phyloP scores from a whole-genome alignment of 2,888 invertebrate species.

The Furcula furcula region DNA sequence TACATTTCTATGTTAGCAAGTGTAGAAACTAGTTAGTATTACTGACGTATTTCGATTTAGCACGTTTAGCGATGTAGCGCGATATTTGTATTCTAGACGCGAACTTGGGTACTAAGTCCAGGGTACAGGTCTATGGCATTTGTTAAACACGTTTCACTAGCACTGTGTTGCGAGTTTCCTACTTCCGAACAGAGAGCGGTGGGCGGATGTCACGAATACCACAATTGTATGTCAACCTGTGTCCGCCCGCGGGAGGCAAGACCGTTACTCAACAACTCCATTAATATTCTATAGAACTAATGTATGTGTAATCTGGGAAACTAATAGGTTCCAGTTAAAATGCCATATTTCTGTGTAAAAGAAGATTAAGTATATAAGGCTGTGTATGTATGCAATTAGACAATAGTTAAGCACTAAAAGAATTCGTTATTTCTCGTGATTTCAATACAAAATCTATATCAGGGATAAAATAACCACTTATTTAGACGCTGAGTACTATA shows the following conservation, averaged over 20 bases:
- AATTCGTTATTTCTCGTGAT: too few relatives aligned
- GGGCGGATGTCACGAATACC: slow-evolving; percentile 45
- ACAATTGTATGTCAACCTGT: slow-evolving; percentile 38
- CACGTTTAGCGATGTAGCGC: slow-evolving; percentile 1
- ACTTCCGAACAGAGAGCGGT: slow-evolving; percentile 35
- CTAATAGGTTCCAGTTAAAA: too few relatives aligned
- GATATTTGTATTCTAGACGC: background rate
- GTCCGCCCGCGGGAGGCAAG: slow-evolving; percentile 11
- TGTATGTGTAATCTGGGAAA: too few relatives aligned
- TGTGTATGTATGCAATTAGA: too few relatives aligned
- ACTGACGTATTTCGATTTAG: background rate
- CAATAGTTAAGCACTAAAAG: too few relatives aligned
- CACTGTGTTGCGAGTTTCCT: slow-evolving; percentile 29
- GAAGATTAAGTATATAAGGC: too few relatives aligned
- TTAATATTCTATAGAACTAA: too few relatives aligned
- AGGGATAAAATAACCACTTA: too few relatives aligned
- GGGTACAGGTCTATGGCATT: slow-evolving; percentile 6
- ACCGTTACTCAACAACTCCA: too few relatives aligned
- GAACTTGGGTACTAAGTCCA: background rate
- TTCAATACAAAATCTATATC: too few relatives aligned
- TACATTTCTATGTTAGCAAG: background rate
- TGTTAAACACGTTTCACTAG: slow-evolving; percentile 23
- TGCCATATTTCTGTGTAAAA: too few relatives aligned
- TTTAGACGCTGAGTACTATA: too few relatives aligned
- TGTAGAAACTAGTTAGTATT: background rate